Percentiles rank a stretch among this genome's conserved stretches.
These are phyloP conservation scores for Calliphora vomitoria DNA, from an alignment of 2,888 invertebrate species.

Conservation along the genomic window DNA sequence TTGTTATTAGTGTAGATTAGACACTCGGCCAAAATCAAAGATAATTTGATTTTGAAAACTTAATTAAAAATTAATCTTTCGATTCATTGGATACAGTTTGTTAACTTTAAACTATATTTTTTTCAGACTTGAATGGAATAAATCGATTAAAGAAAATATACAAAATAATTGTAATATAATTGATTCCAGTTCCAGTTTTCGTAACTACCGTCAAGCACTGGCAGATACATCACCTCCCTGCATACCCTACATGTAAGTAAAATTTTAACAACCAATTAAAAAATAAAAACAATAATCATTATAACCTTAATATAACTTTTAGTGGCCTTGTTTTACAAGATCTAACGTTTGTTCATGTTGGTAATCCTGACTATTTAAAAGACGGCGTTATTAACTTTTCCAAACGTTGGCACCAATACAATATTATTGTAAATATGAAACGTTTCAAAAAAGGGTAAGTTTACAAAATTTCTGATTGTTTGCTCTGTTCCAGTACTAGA, in stretches of 20 bases:
- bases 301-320: slow-evolving; percentile 79
- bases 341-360: slow-evolving; percentile 99
- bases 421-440: slow-evolving; percentile 99
- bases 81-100: no score
- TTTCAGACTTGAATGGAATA: slow-evolving; percentile 96
- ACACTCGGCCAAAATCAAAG: no score
- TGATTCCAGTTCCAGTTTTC: slow-evolving; percentile 98
- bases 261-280: neutral
- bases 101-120: neutral
- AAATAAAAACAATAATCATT: slow-evolving; percentile 2
- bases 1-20: no score
- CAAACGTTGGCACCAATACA: slow-evolving; percentile 99
- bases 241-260: slow-evolving; percentile 98
- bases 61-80: no score
- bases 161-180: slow-evolving; percentile 98
- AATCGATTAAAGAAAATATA: slow-evolving; percentile 94
- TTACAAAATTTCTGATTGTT: neutral
- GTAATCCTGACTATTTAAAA: slow-evolving; percentile 95
- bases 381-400: slow-evolving; percentile 97
- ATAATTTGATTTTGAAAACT: no score
- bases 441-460: slow-evolving; percentile 96
- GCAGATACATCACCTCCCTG: slow-evolving; percentile 98
- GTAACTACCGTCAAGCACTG: slow-evolving; percentile 97
- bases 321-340: slow-evolving; percentile 99
- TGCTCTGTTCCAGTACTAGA: no score